Base-by-base conservation (phyloP, 2,797 vertebrate species). In the Chaenodraco wilsoni region DNA sequence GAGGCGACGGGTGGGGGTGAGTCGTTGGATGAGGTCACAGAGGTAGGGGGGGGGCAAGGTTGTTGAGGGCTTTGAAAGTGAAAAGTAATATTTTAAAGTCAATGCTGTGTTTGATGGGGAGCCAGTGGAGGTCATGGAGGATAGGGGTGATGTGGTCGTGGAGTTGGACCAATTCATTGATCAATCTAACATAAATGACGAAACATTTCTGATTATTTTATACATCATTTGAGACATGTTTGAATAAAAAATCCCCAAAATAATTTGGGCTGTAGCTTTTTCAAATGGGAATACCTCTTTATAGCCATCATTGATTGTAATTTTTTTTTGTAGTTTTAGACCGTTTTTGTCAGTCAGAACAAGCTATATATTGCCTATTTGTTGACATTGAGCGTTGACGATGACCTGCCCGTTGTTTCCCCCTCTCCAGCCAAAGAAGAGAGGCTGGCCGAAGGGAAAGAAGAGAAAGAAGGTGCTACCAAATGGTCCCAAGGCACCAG, bases 401-500 rank as follows among this genome's bases (percentile, higher is more conserved):
- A 37, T 33, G 15, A 57, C 40, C 61, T 21, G 7, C 19, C n/a
- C 59, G 43, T 65, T 79, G 9, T 60, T 82, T 70, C 2, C 46
- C 19, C 76, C 62, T 60, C 51, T 81, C 17, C 90, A 98, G 96
- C 97, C 98, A 0, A 99, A 98, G 93, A 99, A 99, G 86, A 95
- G 98, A 56, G 98, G 98, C 37, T 99, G 98, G 98, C 98, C 98
- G 0, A 99, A 99, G 81, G 97, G 98, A 55, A 99, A 99, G 93
- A 99, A 99, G 90, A 95, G 97, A 73, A 99, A 99, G 95, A 99
- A 99, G 94, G 96, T 99, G 21, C 92, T 99, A 6, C 98, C 98
- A 4, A 99, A 99, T 0, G 98, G 98, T n/a, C 97, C 97, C 17
- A 99, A 99, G 83, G 97, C 98, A 1, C 98, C 98, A 0, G 97